Percentiles rank a stretch among this genome's conserved stretches.
Conservation (phyloP, 1,140 invertebrate species). For the Zaprionus gabonicus region DNA sequence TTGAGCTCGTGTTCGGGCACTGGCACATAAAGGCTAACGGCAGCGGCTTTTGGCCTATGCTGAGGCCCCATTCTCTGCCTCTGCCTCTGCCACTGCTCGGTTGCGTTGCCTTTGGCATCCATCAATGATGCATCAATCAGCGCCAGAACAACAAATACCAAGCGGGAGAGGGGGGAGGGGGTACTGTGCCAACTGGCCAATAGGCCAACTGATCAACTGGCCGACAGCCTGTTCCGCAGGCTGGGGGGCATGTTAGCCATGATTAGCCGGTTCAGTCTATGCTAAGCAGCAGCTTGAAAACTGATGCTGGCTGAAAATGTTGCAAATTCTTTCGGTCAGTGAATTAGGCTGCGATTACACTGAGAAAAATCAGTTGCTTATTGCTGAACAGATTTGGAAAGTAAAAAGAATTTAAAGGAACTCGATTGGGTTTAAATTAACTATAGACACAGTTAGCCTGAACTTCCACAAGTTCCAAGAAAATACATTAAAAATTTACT, state of each 20-base stretch:
- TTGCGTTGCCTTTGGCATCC: constrained; percentile 38
- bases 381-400: neutral
- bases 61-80: neutral
- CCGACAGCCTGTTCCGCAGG: neutral
- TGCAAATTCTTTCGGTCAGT: constrained; percentile 5
- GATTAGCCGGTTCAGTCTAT: constrained; percentile 26
- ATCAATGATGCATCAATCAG: constrained; percentile 67
- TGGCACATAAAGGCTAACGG: constrained; percentile 14
- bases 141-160: constrained; percentile 38
- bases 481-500: no score
- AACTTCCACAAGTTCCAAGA: neutral
- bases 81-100: neutral
- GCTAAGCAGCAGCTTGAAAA: neutral
- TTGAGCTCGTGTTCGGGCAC: constrained; percentile 26
- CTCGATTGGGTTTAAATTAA: no score
- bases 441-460: neutral
- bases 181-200: neutral
- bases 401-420: neutral
- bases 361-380: neutral
- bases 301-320: neutral
- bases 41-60: neutral
- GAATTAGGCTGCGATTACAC: neutral
- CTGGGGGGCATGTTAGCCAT: constrained; percentile 25
- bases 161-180: neutral
- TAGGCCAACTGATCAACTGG: neutral